Evolutionary conservation across 2,888 invertebrate species (phyloP).

Genomic region (Polydrusus tereticollis): DNA sequence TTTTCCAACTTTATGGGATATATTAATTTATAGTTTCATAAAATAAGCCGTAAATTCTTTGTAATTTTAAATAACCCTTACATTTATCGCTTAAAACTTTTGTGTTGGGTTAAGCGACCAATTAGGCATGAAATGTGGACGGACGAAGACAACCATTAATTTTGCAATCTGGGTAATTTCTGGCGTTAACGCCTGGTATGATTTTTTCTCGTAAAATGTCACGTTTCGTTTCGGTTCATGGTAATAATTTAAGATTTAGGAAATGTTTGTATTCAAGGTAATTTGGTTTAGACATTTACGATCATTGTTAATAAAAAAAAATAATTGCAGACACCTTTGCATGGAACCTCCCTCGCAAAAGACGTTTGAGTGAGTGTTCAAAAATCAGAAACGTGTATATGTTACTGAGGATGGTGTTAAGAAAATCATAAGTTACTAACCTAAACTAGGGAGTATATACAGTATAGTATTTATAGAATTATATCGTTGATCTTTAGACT

Average conservation of each 20-base stretch:
- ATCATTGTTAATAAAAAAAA: background rate
- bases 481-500: too few species aligned
- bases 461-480: too few species aligned
- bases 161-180: background rate
- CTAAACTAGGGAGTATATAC: too few species aligned
- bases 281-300: background rate
- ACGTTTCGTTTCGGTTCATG: background rate
- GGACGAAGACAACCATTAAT: background rate
- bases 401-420: too few species aligned
- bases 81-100: background rate
- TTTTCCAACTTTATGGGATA: background rate
- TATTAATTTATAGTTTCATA: conserved; percentile 3
- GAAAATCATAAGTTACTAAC: too few species aligned
- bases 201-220: background rate
- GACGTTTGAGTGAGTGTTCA: too few species aligned
- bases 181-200: background rate
- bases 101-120: background rate
- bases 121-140: background rate
- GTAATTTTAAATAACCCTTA: background rate
- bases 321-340: too few species aligned
- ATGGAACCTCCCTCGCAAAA: too few species aligned
- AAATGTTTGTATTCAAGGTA: background rate
- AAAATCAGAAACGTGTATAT: too few species aligned
- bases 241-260: background rate
- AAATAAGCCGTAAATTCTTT: conserved; percentile 1